Evolutionary conservation across 1,140 invertebrate genomes (phyloP), one percentile per base, ranked within the genome.

Genomic region (Pantala flavescens): DNA sequence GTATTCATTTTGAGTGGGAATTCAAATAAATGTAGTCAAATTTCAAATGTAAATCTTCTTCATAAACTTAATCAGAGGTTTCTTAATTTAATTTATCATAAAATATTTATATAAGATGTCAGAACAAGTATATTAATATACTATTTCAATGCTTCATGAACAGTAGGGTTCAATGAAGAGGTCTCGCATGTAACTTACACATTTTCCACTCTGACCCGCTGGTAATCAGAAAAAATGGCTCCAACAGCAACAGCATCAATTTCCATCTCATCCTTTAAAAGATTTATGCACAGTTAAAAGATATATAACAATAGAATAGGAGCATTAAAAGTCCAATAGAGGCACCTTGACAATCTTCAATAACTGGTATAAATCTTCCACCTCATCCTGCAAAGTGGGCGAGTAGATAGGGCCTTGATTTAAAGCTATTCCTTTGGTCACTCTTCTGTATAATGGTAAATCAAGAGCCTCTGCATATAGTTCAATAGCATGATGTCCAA

Each of bases 151-250:
- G n/a, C n/a, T n/a, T n/a, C n/a, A n/a, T n/a, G n/a, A n/a, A n/a
- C n/a, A n/a, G n/a, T n/a, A n/a, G 9, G 28, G 28, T 36, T 2
- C 28, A 36, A 36, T 36, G 2, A 5, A 36, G 28, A 5, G 28
- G 2, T 36, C 28, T 36, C 7, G 21, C 77, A 74, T n/a, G 43
- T 74, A 75, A 87, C 91, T 90, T 91, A 96, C 89, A 99, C 96
- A 91, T 98, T 95, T 89, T 99, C 96, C 75, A 99, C 96, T 80
- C 98, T 88, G 78, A 96, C 88, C 84, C 96, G 89, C 86, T 99
- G 98, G 85, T 99, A 99, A 84, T 97, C 94, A 76, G 97, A 99
- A 75, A 98, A 86, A 83, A 99, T 98, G 76, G 98, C 97, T 77
- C 98, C 98, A 78, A 95, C 94, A 76, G 96, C 92, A 75, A 99